These are phyloP conservation scores for Dysidea cf. avara DNA, from an alignment of 37 sponge, comb jelly and placozoan species.

Conservation along the genomic window DNA sequence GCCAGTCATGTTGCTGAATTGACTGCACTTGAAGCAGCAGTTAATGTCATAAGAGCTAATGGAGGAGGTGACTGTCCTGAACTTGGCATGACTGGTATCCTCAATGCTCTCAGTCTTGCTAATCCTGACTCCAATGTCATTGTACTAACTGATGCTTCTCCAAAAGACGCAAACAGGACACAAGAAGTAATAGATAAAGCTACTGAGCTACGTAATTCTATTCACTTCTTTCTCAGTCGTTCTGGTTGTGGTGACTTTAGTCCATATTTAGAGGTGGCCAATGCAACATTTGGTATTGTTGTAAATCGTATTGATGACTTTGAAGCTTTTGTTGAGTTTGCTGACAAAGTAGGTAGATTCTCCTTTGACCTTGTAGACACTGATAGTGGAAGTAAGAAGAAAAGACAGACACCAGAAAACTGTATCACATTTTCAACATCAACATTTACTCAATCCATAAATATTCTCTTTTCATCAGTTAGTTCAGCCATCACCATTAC, in stretches of 20 bases:
- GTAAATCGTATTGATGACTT: background rate
- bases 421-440: too few species aligned
- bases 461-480: too few species aligned
- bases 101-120: conserved; percentile 20
- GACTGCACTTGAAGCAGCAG: background rate
- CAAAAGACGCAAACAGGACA: background rate
- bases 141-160: conserved; percentile 37
- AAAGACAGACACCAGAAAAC: too few species aligned
- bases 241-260: conserved; percentile 8
- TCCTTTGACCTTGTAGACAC: too few species aligned
- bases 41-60: conserved; percentile 15
- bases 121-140: conserved; percentile 4
- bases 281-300: conserved; percentile 11
- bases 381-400: too few species aligned
- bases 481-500: too few species aligned
- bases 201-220: background rate
- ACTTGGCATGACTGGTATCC: conserved; percentile 28
- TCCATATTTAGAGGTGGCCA: conserved; percentile 6
- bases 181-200: conserved; percentile 7
- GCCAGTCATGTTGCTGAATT: background rate
- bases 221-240: conserved; percentile 10
- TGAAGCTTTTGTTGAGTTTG: background rate
- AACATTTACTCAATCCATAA: too few species aligned
- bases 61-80: conserved; percentile 40
- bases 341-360: too few species aligned